Evolutionary conservation across 92 coral and sea anemone species (phyloP), one percentile per base, ranked within the genome.

Genomic region (Virgularia gustaviana): DNA sequence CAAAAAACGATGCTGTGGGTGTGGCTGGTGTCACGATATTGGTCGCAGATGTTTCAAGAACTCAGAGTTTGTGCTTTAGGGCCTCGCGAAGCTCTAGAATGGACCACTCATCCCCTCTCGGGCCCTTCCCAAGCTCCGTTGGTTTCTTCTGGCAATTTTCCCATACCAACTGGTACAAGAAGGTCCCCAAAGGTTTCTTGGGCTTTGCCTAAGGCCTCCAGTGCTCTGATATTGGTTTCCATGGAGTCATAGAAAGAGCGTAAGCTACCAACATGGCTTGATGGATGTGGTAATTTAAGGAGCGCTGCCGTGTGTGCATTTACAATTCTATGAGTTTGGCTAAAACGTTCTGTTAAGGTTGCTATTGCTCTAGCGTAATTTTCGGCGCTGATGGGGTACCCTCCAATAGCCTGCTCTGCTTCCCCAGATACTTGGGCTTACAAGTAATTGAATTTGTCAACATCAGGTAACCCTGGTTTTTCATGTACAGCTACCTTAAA

Each of bases 241-340:
- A 73, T 53, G 13, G n/a, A 16, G 32, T 73, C 75, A 20, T 63
- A 43, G 36, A 81, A 81, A 6, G 55, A 22, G 13, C 38, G 42
- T 34, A 81, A 19, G 36, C 63, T 74, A 23, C 11, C 57, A 0
- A 42, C 5, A 10, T 32, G 34, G 53, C 51, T 39, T 19, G 47
- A 4, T 0, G 76, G 80, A 2, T 7, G 54, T 16, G 70, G 54
- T 6, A 64, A 15, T 5, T 74, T 47, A 3, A 74, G 23, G 4
- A 81, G 32, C 15, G 76, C 80, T 19, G 41, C 32, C 64, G 66
- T 81, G 33, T 81, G 85, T 37, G 85, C 85, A 64, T 63, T 74
- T 8, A 47, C 33, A 3, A 81, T 47, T 30, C 56, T 55, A 27
- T 16, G 34, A 0, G 47, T 16, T 44, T 74, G 70, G 9, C 85